phyloP scores from a whole-genome alignment of 2,797 vertebrate genomes.

The Sebastes trivittatus region DNA sequence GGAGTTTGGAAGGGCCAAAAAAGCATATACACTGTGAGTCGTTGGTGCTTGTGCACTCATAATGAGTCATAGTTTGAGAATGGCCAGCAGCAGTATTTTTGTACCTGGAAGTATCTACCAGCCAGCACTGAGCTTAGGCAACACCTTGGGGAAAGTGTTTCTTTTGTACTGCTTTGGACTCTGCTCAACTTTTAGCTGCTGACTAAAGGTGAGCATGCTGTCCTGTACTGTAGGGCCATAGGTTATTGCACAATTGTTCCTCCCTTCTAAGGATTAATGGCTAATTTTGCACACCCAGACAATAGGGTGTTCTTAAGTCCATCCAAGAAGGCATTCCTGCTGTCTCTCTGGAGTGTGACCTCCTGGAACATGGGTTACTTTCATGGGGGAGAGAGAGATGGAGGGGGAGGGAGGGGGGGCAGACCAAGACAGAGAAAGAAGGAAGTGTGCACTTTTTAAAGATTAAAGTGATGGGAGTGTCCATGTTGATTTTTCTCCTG shows the following conservation, averaged over 20 bases:
- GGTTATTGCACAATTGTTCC: slow-evolving; percentile 40
- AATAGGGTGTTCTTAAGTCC: slow-evolving; percentile 39
- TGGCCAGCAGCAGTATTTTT: background rate
- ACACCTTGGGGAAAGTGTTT: slow-evolving; percentile 17
- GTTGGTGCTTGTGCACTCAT: background rate
- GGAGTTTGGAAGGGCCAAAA: background rate
- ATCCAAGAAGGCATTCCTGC: slow-evolving; percentile 41
- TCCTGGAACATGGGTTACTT: slow-evolving; percentile 10
- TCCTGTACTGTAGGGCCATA: background rate
- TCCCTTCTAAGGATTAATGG: slow-evolving; percentile 27
- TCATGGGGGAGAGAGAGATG: background rate
- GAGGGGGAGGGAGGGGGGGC: background rate
- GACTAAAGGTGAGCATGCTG: slow-evolving; percentile 11
- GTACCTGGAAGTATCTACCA: background rate
- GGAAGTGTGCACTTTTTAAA: background rate
- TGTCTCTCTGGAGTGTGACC: slow-evolving; percentile 45
- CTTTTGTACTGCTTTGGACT: slow-evolving; percentile 30
- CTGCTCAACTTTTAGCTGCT: slow-evolving; percentile 28
- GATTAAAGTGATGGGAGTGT: background rate
- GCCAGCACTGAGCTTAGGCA: slow-evolving; percentile 5
- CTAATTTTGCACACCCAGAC: slow-evolving; percentile 39
- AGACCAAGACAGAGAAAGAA: background rate
- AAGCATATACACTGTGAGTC: background rate
- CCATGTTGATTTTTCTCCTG: background rate
- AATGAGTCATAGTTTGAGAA: background rate